Base-by-base conservation (phyloP, 1,140 invertebrate species). In the Drosophila obscura region DNA sequence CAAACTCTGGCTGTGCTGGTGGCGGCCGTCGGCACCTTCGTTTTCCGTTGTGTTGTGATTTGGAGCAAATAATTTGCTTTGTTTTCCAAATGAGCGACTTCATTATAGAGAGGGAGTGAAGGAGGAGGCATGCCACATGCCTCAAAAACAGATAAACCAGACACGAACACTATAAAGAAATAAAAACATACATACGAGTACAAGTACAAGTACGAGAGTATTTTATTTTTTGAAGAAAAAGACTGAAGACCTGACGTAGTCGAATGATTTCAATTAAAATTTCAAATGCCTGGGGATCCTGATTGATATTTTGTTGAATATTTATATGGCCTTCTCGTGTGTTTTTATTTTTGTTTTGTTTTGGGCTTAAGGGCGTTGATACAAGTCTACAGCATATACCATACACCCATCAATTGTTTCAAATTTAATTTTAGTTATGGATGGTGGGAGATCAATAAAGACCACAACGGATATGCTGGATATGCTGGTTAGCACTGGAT, bases 21-120 rank as follows among this genome's bases (percentile, higher is more conserved):
- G 58, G 39, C 39, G 45, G 45, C 26, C 43, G 52, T 26, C 26
- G 61, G 49, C 67, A 57, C 67, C 67, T 71, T 71, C 71, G 69
- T 50, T 73, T 73, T 73, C 59, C 49, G 44, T 46, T 48, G 77
- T 52, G 41, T 46, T 48, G 77, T 65, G 61, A 83, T 83, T 76
- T 83, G 72, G 81, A 84, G 76, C 81, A 83, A 72, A 75, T 84
- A 85, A 85, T 83, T 80, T 72, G 65, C 73, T 67, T 83, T 85
- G 81, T 83, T 80, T 84, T 83, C 80, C 80, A 85, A 84, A 63
- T 60, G 72, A 80, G 44, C 50, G 80, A 57, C 75, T 82, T 72
- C 64, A 80, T 63, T 84, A 58, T 62, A 52, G 51, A 66, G 46
- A n/a, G 31, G 55, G 35, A 35, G 58, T n/a, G n/a, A n/a, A n/a